Percentiles rank a stretch among this genome's conserved stretches.
Conservation (phyloP, 2,888 invertebrate species). For the Amphiduros pacificus region DNA sequence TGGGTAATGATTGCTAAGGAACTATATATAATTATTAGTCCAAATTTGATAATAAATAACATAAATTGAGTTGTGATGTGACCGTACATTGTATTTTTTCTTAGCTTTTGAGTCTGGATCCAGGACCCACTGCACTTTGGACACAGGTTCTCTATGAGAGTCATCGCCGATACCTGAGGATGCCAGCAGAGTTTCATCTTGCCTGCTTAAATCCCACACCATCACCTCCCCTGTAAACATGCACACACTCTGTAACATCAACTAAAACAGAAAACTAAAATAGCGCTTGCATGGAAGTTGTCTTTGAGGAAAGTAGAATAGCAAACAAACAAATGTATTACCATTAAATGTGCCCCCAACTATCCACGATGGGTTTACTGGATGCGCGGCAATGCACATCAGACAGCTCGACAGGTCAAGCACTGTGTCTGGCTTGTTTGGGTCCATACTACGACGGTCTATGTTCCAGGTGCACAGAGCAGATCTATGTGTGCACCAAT, state of each 20-base stretch:
- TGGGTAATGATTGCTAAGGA: too few species aligned
- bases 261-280: too few species aligned
- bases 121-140: slow-evolving; percentile 56
- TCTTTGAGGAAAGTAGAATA: too few species aligned
- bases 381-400: slow-evolving; percentile 59
- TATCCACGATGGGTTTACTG: slow-evolving; percentile 57
- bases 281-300: too few species aligned
- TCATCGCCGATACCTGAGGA: slow-evolving; percentile 55
- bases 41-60: too few species aligned
- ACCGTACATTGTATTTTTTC: slow-evolving; percentile 33
- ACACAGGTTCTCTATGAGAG: slow-evolving; percentile 58
- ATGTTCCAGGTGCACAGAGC: slow-evolving; percentile 59
- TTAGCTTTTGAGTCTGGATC: slow-evolving; percentile 38
- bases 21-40: too few species aligned
- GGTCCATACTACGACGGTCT: slow-evolving; percentile 51
- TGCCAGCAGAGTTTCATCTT: slow-evolving; percentile 56
- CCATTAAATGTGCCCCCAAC: slow-evolving; percentile 61
- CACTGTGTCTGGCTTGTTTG: slow-evolving; percentile 57
- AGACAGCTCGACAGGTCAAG: slow-evolving; percentile 59
- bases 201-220: slow-evolving; percentile 58
- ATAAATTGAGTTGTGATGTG: too few species aligned
- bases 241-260: too few species aligned
- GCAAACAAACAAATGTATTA: too few species aligned
- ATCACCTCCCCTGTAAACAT: slow-evolving; percentile 53
- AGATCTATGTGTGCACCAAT: slow-evolving; percentile 60